phyloP scores from a whole-genome alignment of 2,113 vertebrate species.

The Malurus cyaneus region DNA sequence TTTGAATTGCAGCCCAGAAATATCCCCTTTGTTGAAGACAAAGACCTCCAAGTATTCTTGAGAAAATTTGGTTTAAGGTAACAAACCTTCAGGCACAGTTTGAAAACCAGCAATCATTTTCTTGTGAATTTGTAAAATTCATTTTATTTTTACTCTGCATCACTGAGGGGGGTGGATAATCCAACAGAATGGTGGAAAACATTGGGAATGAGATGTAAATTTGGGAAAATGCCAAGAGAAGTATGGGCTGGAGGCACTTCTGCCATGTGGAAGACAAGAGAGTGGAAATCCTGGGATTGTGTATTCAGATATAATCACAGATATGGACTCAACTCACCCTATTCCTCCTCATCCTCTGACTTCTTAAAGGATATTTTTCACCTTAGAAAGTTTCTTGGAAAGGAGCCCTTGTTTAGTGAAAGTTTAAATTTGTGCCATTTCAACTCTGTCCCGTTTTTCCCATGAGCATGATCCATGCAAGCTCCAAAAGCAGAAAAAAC shows the following conservation, averaged over 20 bases:
- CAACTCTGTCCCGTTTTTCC: background rate
- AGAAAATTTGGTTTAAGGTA: background rate
- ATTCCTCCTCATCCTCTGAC: background rate
- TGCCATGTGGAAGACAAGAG: background rate
- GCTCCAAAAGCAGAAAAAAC: background rate
- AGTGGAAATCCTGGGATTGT: background rate
- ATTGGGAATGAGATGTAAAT: background rate
- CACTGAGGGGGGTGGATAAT: background rate
- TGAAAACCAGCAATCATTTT: background rate
- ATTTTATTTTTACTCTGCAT: background rate
- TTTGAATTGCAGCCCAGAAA: background rate
- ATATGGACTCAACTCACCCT: background rate
- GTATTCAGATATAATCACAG: background rate
- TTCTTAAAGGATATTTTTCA: background rate
- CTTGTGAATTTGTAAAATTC: background rate
- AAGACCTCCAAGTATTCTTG: background rate
- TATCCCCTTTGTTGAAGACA: background rate
- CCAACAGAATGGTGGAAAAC: background rate
- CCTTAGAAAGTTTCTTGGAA: background rate
- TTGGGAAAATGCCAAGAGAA: background rate
- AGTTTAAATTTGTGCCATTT: background rate
- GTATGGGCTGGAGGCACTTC: background rate
- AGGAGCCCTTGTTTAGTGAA: background rate
- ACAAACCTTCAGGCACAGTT: background rate
- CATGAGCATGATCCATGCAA: background rate